A percentile compares a stretch with the other conserved stretches of the same genome.
phyloP scores from a whole-genome alignment of 2,888 invertebrate species.

The Eupithecia subumbrata region DNA sequence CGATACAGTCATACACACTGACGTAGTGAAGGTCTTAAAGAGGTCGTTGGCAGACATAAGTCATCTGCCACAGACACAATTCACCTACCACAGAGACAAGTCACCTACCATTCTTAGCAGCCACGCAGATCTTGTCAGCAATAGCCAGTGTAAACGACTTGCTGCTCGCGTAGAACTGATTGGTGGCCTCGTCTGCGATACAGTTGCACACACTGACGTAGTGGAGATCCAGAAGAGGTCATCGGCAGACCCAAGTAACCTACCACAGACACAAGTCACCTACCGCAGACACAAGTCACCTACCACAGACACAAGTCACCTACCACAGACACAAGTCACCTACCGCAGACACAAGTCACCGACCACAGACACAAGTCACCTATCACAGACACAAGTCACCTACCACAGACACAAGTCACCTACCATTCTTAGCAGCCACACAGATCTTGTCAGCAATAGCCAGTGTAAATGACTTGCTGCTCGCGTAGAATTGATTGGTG shows the following conservation, averaged over 20 bases:
- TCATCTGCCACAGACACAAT: too few species aligned
- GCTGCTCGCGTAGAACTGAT: constrained; percentile 10
- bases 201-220: constrained; percentile 5
- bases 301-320: too few species aligned
- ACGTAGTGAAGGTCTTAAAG: constrained; percentile 7
- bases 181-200: constrained; percentile 15
- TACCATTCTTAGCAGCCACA: constrained; percentile 18
- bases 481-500: constrained; percentile 9
- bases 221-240: not conserved
- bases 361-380: too few species aligned
- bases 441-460: constrained; percentile 26
- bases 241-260: too few species aligned
- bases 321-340: too few species aligned
- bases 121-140: constrained; percentile 24
- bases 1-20: constrained; percentile 3
- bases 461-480: constrained; percentile 16
- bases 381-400: not conserved
- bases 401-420: not conserved
- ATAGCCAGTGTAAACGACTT: constrained; percentile 18
- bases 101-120: constrained; percentile 14
- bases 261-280: too few species aligned
- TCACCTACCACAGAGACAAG: not conserved
- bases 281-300: too few species aligned
- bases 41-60: not conserved
- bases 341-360: too few species aligned